Evolutionary conservation across 1,140 invertebrate genomes (phyloP), one percentile per base, ranked within the genome.

Genomic region (Plectus sambesii): DNA sequence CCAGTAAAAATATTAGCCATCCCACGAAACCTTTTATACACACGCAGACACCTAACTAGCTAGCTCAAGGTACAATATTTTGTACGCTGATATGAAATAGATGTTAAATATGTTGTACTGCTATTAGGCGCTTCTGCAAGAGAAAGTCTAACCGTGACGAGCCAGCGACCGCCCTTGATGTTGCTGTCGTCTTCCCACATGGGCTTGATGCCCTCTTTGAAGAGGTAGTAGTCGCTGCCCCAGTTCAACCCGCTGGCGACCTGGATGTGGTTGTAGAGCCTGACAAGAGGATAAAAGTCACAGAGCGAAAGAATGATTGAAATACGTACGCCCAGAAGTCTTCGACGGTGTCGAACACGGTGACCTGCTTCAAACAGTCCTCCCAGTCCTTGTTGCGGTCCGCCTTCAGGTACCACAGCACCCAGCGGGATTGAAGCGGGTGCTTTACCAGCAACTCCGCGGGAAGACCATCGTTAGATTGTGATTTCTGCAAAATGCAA

Each of bases 111-210:
- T n/a, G n/a, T n/a, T n/a, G n/a, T n/a, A n/a, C n/a, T n/a, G n/a
- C n/a, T n/a, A n/a, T n/a, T n/a, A n/a, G n/a, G n/a, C n/a, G n/a
- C n/a, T n/a, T n/a, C n/a, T n/a, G n/a, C n/a, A n/a, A n/a, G 30
- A 33, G 12, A 12, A 33, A 12, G 30, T 33, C 17, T 17, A 17
- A 33, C 30, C 30, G 17, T 17, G 17, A 33, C 30, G 12, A 33
- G 17, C 30, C 30, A 33, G 30, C 30, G 30, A 33, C 89, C 89
- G 30, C 89, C 89, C 69, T 79, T 77, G 68, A 84, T 85, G 63
- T 84, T 86, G n/a, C 80, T 78, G 46, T 79, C 78, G 74, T 96
- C 89, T 75, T 96, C 90, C 89, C 89, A 94, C 87, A 92, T 93
- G 2, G 89, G 89, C 54, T 82, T 80, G 58, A 93, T 84, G 30